These are phyloP conservation scores for Prolemur simus DNA, from an alignment of 2,113 vertebrate genomes.

Conservation along the genomic window DNA sequence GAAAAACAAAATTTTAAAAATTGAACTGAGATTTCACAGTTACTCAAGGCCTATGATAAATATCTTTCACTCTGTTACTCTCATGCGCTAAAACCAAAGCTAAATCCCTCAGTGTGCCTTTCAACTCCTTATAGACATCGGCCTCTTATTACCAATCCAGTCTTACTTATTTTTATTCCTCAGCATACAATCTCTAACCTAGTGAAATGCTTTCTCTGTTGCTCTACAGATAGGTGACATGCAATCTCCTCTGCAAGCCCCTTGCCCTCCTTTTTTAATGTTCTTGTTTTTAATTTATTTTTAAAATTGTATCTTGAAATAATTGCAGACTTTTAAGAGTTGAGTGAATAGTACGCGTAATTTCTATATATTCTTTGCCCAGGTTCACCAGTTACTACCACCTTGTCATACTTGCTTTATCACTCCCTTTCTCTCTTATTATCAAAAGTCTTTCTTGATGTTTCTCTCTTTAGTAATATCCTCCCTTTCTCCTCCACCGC, in stretches of 20 bases:
- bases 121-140: not conserved
- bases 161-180: slow-evolving; percentile 1
- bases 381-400: not conserved
- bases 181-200: not conserved
- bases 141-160: not conserved
- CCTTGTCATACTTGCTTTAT: not conserved
- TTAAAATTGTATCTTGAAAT: slow-evolving; percentile 41
- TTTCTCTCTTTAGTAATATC: not conserved
- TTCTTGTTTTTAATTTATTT: not conserved
- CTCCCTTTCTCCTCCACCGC: not conserved
- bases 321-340: slow-evolving; percentile 15
- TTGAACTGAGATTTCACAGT: slow-evolving; percentile 57
- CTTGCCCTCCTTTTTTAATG: not conserved
- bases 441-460: not conserved
- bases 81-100: slow-evolving; percentile 45
- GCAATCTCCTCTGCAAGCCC: not conserved
- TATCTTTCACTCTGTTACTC: slow-evolving; percentile 55
- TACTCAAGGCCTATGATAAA: slow-evolving; percentile 39
- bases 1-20: slow-evolving; percentile 59
- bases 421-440: not conserved
- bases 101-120: slow-evolving; percentile 44
- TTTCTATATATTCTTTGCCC: not conserved
- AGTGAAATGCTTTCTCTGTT: not conserved
- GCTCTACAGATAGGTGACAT: not conserved
- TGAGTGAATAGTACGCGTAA: not conserved